Conservation (phyloP, 2,113 vertebrate species). For the Grammomys dolichurus region DNA sequence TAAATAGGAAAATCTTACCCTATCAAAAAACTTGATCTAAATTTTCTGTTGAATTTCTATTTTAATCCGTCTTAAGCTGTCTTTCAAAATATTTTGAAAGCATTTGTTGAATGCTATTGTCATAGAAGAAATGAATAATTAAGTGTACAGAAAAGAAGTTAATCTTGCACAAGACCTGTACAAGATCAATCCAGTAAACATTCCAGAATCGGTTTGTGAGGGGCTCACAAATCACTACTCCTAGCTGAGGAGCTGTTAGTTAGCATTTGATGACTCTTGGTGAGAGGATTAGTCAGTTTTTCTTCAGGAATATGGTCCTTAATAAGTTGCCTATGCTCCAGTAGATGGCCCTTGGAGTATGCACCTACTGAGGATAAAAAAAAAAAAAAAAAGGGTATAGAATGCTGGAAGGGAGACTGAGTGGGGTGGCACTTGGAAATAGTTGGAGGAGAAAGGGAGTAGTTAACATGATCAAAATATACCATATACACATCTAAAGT, state of each 20-base stretch:
- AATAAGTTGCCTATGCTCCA: not conserved
- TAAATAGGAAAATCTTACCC: not conserved
- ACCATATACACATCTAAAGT: not conserved
- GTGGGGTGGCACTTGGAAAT: not conserved
- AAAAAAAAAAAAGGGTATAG: not conserved
- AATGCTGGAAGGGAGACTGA: not conserved
- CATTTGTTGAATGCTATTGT: not conserved
- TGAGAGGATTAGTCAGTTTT: not conserved
- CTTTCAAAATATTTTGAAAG: not conserved
- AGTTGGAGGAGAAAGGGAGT: not conserved
- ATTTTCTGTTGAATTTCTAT: slow-evolving; percentile 8
- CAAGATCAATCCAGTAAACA: not conserved
- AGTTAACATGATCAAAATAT: not conserved
- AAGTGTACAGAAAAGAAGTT: not conserved
- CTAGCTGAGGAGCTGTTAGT: not conserved
- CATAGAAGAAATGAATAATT: not conserved
- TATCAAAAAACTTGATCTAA: not conserved
- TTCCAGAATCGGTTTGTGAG: not conserved
- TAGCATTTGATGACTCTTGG: not conserved
- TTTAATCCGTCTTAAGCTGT: not conserved
- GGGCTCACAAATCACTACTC: not conserved
- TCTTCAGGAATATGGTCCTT: not conserved
- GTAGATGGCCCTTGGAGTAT: no score
- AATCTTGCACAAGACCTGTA: not conserved
- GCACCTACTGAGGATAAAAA: not conserved